phyloP scores from a whole-genome alignment of 2,797 vertebrate species.

The Prionace glauca region DNA sequence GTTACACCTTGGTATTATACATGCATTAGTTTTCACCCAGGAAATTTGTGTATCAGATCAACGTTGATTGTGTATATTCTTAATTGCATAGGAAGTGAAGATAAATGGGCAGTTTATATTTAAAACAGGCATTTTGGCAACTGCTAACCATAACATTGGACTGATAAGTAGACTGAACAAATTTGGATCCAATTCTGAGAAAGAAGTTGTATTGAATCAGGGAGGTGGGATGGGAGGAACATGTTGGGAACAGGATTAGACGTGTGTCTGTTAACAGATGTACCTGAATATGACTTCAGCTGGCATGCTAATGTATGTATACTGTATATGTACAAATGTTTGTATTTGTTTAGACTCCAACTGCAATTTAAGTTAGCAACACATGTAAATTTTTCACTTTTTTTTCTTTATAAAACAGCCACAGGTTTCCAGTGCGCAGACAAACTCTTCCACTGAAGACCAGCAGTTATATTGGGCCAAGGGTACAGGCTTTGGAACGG shows the following conservation, averaged over 20 bases:
- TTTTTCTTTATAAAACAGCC: slow-evolving; percentile 58
- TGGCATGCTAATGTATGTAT: background rate
- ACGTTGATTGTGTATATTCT: background rate
- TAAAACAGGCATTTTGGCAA: background rate
- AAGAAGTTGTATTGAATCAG: background rate
- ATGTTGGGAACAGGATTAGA: background rate
- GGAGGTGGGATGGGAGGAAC: background rate
- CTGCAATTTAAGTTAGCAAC: background rate
- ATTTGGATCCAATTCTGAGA: background rate
- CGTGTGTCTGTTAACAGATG: too few species aligned
- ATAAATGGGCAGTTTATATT: background rate
- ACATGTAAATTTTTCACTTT: background rate
- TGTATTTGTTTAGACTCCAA: background rate
- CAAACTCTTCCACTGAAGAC: slow-evolving; percentile 78
- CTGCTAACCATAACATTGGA: background rate
- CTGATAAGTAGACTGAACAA: background rate
- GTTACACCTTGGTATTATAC: background rate
- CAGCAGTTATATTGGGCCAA: slow-evolving; percentile 98
- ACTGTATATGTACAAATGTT: background rate
- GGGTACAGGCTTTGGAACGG: slow-evolving; percentile 97
- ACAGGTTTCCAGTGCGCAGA: slow-evolving; percentile 82
- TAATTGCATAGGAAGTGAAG: background rate
- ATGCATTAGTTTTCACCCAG: background rate
- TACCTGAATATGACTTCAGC: background rate
- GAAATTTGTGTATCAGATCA: background rate